A percentile compares a stretch with the other conserved stretches of the same genome.
These are phyloP conservation scores for Chaetophractus vellerosus DNA, from an alignment of 2,797 vertebrate species.

Conservation along the genomic window DNA sequence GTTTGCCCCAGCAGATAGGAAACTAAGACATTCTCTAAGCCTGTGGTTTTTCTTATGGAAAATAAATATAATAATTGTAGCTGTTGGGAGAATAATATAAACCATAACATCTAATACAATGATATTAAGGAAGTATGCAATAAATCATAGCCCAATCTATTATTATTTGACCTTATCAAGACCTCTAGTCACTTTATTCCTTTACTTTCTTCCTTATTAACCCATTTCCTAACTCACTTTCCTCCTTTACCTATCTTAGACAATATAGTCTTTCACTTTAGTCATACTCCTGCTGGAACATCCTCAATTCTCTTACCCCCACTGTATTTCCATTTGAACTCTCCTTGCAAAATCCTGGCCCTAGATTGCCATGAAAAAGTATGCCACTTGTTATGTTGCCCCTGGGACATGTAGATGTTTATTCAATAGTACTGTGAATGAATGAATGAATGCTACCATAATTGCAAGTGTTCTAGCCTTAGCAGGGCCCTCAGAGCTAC, in stretches of 20 bases:
- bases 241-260: neutral
- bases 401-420: neutral
- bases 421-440: neutral
- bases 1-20: too few relatives aligned
- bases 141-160: neutral
- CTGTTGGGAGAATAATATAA: neutral
- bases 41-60: constrained; percentile 32
- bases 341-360: neutral
- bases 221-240: neutral
- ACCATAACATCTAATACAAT: neutral
- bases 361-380: neutral
- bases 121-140: neutral
- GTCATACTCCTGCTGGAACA: neutral
- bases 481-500: neutral
- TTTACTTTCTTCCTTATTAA: constrained; percentile 34
- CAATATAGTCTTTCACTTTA: neutral
- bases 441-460: neutral
- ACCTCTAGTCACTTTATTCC: neutral
- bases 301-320: neutral
- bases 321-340: neutral
- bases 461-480: neutral
- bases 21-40: neutral
- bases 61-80: neutral
- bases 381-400: neutral
- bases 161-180: neutral